A percentile compares a stretch with the other conserved stretches of the same genome.
These are phyloP conservation scores for Dendroctonus valens DNA, from an alignment of 1,140 invertebrate species.

Conservation along the genomic window DNA sequence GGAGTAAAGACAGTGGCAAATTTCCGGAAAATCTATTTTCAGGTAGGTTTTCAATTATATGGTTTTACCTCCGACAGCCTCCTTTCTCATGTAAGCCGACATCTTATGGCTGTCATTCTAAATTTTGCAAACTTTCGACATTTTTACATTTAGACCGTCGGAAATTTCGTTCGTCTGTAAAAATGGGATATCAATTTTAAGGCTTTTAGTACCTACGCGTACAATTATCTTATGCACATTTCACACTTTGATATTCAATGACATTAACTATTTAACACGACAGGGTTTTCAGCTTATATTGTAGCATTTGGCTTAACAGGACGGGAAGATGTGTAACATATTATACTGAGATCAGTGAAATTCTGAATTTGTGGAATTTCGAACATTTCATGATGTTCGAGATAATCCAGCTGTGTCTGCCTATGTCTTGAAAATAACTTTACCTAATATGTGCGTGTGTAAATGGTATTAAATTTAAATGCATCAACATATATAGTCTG, in stretches of 20 bases:
- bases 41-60: slow-evolving; percentile 39
- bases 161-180: slow-evolving; percentile 2
- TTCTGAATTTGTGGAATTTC: background rate
- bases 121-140: slow-evolving; percentile 21
- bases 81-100: slow-evolving; percentile 32
- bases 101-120: slow-evolving; percentile 38
- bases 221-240: no score
- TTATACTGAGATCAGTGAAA: background rate
- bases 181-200: background rate
- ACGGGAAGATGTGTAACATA: background rate
- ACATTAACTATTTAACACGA: no score
- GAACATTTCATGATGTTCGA: background rate
- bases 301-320: background rate
- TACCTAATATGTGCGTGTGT: no score
- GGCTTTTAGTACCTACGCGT: no score
- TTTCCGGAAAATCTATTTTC: slow-evolving; percentile 37
- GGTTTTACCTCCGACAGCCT: slow-evolving; percentile 35
- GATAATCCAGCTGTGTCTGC: background rate
- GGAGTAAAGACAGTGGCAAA: slow-evolving; percentile 33
- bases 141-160: slow-evolving; percentile 17
- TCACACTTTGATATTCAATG: no score
- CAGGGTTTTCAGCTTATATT: background rate
- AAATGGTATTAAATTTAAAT: no score
- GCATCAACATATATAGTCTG: no score
- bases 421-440: no score